Conservation (phyloP, 2,113 vertebrate genomes). For the Petrocephalus zakoni region DNA sequence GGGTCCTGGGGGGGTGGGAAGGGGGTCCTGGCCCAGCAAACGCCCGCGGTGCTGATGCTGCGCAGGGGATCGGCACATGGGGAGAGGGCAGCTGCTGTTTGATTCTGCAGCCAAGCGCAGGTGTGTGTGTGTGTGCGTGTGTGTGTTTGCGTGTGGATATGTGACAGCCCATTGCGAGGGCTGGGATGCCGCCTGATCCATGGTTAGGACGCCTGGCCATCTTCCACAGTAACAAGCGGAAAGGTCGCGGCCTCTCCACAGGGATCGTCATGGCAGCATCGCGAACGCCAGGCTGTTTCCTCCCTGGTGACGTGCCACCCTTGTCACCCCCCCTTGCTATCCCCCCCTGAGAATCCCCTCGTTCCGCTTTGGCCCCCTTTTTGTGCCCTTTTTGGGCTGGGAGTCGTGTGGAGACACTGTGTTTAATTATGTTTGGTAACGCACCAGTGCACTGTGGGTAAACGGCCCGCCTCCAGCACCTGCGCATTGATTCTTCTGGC, state of each 20-base stretch:
- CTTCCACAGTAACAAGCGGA: neutral
- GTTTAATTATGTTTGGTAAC: constrained; percentile 63
- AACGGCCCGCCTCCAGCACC: constrained; percentile 42
- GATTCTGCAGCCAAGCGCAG: constrained; percentile 20
- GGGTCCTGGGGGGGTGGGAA: neutral
- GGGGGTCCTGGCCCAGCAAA: constrained; percentile 6
- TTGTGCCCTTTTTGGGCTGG: neutral
- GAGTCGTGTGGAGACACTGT: constrained; percentile 39
- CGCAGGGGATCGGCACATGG: constrained; percentile 15
- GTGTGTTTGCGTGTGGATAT: neutral
- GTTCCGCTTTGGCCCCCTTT: neutral
- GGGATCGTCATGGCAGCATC: neutral
- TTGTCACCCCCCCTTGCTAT: neutral
- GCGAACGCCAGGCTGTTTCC: neutral
- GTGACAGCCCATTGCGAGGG: neutral
- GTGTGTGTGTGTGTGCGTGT: neutral
- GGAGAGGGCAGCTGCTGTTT: constrained; percentile 31
- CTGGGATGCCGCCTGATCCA: neutral
- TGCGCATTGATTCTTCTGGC: constrained; percentile 43
- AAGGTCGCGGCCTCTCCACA: neutral
- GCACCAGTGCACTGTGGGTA: constrained; percentile 56
- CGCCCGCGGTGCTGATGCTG: constrained; percentile 20
- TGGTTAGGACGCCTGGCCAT: neutral
- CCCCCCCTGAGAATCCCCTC: neutral
- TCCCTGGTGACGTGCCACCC: neutral